Base-by-base conservation (phyloP, 2,113 vertebrate genomes). In the Corapipo altera region DNA sequence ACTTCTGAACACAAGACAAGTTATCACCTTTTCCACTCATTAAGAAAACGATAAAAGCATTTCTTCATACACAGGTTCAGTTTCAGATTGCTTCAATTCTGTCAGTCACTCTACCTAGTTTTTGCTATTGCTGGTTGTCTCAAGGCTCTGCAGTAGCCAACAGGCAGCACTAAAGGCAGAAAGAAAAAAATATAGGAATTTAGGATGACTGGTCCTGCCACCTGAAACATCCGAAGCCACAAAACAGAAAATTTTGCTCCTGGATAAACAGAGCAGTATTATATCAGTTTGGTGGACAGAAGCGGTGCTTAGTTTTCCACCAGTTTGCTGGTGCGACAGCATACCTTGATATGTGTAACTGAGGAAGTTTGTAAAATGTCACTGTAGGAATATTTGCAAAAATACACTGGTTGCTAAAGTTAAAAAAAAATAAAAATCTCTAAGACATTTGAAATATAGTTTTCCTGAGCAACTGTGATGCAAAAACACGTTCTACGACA, bases 401-500 rank as follows among this genome's bases (percentile, higher is more conserved):
- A 70, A 74, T 13, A 55, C 2, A 65, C 6, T 33, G 27, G 14
- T 43, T 73, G 44, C 32, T 37, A 15, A 58, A 81, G 39, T 21
- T 55, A 5, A 41, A 41, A 33, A 24, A 83, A 78, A 26, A 22
- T 24, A 20, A 48, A 70, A 84, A 27, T 0, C 8, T 39, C 19
- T 15, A 23, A 49, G n/a, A 30, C 8, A 69, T 41, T 41, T 11
- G 4, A 18, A 41, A 66, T 6, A 5, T 8, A 41, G 32, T 35
- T 76, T 74, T 72, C 15, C n/a, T n/a, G 24, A 92, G 67, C 0
- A 0, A 65, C 39, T 44, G 12, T 1, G 7, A 83, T 28, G 35
- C 30, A 86, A 69, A 84, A 21, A n/a, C 37, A 69, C 5, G 14
- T 15, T 35, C 8, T 22, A 8, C 19, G 21, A 81, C 35, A 74